Base-by-base conservation (phyloP, 2,888 invertebrate genomes). In the Torymus texanus region DNA sequence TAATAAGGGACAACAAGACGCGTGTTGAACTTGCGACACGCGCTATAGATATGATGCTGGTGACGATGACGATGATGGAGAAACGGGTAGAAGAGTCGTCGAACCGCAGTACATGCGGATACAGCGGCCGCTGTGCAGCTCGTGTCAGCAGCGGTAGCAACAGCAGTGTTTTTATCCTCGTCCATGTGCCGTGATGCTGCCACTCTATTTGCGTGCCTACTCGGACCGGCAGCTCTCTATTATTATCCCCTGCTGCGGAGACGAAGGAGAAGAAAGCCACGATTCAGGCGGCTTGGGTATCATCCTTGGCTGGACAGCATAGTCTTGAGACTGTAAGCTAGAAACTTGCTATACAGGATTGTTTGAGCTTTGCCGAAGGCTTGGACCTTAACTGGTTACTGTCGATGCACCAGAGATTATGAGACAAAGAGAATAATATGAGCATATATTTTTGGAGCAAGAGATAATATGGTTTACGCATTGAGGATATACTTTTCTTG, bases 151-250 rank as follows among this genome's bases (percentile, higher is more conserved):
- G 41, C 41, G 8, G 41, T 8, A 8, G 8, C 10, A 41, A 1
- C 8, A 41, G 41, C 29, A 4, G 18, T 18, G 12, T 14, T 72
- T 62, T 41, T 41, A 41, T 41, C 41, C 41, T 41, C 41, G 41
- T 8, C 41, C 66, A 84, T 84, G 84, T 84, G 84, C 78, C 84
- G 82, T 81, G 81, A 83, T 83, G 82, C 78, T 70, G 70, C 77
- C 63, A 74, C 82, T 4, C 29, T 84, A 41, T 78, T 84, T 74
- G 80, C 82, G 59, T 84, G 81, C 78, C 75, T 84, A 16, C 83
- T 84, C 65, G 83, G 83, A 68, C 81, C 83, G n/a, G 66, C 81
- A 24, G 71, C 78, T 58, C 56, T 75, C 3, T 80, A 76, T 59
- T 76, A 73, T 63, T 75, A 66, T 56, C 68, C 79, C 0, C 11